A percentile compares a stretch with the other conserved stretches of the same genome.
These are phyloP conservation scores for Cheumatopsyche charites DNA, from an alignment of 1,140 invertebrate species.

Conservation along the genomic window DNA sequence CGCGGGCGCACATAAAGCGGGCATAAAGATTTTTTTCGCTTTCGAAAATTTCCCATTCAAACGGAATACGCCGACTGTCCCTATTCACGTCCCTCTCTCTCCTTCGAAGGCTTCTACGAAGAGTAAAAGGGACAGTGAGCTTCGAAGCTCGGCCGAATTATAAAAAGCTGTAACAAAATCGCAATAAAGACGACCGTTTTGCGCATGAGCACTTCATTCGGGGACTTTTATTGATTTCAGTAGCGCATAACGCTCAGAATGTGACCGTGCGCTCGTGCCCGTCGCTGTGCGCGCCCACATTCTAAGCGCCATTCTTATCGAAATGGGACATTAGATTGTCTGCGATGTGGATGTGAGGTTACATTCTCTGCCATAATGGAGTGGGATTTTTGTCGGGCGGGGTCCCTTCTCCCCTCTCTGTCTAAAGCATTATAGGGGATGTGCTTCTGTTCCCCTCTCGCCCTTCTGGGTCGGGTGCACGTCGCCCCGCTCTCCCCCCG, in stretches of 20 bases:
- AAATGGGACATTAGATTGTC: slow-evolving; percentile 49
- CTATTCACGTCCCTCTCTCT: slow-evolving; percentile 11
- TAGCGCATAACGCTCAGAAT: slow-evolving; percentile 63
- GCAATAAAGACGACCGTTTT: slow-evolving; percentile 59
- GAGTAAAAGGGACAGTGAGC: slow-evolving; percentile 30
- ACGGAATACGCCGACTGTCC: slow-evolving; percentile 42
- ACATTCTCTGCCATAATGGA: slow-evolving; percentile 48
- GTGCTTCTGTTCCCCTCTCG: neutral
- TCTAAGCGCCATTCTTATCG: slow-evolving; percentile 53
- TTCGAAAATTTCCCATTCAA: slow-evolving; percentile 48
- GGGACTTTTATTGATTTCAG: slow-evolving; percentile 71
- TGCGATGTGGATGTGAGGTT: slow-evolving; percentile 49
- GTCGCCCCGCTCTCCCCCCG: neutral
- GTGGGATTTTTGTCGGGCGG: slow-evolving; percentile 47
- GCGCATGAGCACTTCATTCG: slow-evolving; percentile 64
- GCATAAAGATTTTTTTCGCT: slow-evolving; percentile 48
- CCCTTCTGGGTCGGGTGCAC: neutral
- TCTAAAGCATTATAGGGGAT: slow-evolving; percentile 1
- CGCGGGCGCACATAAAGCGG: slow-evolving; percentile 47
- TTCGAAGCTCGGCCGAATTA: slow-evolving; percentile 42
- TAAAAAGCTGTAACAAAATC: slow-evolving; percentile 54
- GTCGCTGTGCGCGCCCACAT: slow-evolving; percentile 49
- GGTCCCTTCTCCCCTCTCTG: slow-evolving; percentile 28
- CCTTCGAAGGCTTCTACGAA: neutral
- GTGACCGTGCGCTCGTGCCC: slow-evolving; percentile 54